Evolutionary conservation across 2,113 vertebrate species (phyloP), one percentile per base, ranked within the genome.

Genomic region (Carollia perspicillata): DNA sequence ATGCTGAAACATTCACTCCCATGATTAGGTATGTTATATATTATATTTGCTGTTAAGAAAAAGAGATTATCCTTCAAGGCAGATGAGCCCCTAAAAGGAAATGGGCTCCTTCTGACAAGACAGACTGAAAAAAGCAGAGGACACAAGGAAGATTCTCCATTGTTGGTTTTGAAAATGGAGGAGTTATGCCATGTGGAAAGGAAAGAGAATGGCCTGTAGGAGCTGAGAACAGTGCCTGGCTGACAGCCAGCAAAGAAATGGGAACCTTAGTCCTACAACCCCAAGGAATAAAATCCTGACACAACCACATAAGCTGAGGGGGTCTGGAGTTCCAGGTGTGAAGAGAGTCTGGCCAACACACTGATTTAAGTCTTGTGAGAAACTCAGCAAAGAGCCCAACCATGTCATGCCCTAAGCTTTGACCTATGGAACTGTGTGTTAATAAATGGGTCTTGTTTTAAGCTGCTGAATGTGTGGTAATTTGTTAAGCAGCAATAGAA

Each of bases 171-270:
- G 28, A 40, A 81, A 47, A 49, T 1, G 2, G 18, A 28, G 6
- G 1, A 10, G 13, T 2, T 1, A 2, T 13, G 18, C 12, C 30
- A 14, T 30, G 11, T 10, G 16, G 8, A n/a, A 42, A 65, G 2
- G 44, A 89, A 33, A 33, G 44, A 83, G 37, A 66, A 35, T 18
- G 6, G 4, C 14, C 17, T 20, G 12, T 20, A 71, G 58, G 16
- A 20, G 22, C 8, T 65, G 58, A 78, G 40, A 53, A 42, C 26
- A n/a, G 28, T 35, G 23, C 16, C 53, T 80, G 53, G 28, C 23
- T 71, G 42, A 79, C 0, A 63, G 84, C 22, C 55, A 83, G 16
- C 42, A 60, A 79, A 44, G 68, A 60, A 81, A 65, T 30, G 0
- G 10, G 16, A 6, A 53, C 22, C 14, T 69, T 26, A 83, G 30